Conservation (phyloP, 2,113 vertebrate genomes). For the Malurus melanocephalus region DNA sequence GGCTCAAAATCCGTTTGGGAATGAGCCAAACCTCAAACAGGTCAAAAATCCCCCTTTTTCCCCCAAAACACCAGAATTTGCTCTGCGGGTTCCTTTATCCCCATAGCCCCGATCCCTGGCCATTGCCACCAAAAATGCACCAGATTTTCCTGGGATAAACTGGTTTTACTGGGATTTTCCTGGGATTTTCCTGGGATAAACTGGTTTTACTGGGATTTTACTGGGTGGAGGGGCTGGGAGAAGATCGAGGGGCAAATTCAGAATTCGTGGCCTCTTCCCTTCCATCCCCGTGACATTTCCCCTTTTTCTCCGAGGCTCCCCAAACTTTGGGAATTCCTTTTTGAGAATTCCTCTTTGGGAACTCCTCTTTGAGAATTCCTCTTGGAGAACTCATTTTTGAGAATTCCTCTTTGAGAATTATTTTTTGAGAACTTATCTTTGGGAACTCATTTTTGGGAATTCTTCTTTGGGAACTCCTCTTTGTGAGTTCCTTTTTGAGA, state of each 20-base stretch:
- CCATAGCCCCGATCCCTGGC: rapidly evolving
- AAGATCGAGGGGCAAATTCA: too few species aligned
- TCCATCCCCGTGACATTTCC: not conserved
- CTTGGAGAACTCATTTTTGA: too few species aligned
- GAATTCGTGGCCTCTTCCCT: too few species aligned
- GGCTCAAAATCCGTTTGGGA: not conserved
- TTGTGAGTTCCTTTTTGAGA: too few species aligned
- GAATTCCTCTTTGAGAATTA: too few species aligned
- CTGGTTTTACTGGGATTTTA: not conserved
- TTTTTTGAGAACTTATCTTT: too few species aligned
- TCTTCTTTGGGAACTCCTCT: too few species aligned
- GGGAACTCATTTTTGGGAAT: rapidly evolving
- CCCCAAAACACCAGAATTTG: not conserved
- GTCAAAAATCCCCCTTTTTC: not conserved
- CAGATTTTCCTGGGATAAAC: not conserved
- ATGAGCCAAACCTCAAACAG: not conserved
- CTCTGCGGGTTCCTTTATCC: not conserved
- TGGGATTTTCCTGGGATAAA: too few species aligned
- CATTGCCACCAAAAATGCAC: rapidly evolving
- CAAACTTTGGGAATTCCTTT: rapidly evolving
- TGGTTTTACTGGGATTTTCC: not conserved
- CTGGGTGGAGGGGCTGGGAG: too few species aligned
- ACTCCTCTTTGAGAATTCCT: too few species aligned
- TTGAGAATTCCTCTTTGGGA: too few species aligned
- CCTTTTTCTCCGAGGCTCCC: not conserved